phyloP scores from a whole-genome alignment of 2,888 invertebrate species.

The Pterobdella sp. region DNA sequence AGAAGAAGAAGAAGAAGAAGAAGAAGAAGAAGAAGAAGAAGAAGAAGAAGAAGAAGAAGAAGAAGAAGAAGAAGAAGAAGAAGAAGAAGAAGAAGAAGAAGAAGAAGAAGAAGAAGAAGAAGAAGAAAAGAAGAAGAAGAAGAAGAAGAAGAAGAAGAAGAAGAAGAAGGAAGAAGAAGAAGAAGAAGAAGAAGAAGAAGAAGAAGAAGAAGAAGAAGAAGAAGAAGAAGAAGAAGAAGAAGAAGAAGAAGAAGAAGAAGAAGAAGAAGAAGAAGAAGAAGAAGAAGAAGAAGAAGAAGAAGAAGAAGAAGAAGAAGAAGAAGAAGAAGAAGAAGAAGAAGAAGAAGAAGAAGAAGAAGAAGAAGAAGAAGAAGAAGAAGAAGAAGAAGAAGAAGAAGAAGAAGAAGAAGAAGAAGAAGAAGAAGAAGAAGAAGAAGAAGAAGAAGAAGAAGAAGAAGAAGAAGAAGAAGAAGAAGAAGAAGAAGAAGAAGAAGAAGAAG shows the following conservation, averaged over 20 bases:
- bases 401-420: conserved; percentile 47
- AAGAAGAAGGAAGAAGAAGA: conserved; percentile 21
- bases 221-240: conserved; percentile 20
- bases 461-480: background rate
- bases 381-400: conserved; percentile 47
- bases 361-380: conserved; percentile 29
- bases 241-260: background rate
- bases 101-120: background rate
- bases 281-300: conserved; percentile 12
- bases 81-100: background rate
- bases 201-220: conserved; percentile 22
- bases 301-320: conserved; percentile 26
- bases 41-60: background rate
- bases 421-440: conserved; percentile 38
- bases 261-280: background rate
- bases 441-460: conserved; percentile 24
- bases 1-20: conserved; percentile 2
- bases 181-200: conserved; percentile 27
- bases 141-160: conserved; percentile 20
- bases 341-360: conserved; percentile 33
- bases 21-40: conserved; percentile 5
- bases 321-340: conserved; percentile 33
- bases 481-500: conserved; percentile 14
- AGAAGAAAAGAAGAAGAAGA: background rate
- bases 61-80: background rate